phyloP scores from a whole-genome alignment of 2,888 invertebrate genomes.

The Plutella xylostella region DNA sequence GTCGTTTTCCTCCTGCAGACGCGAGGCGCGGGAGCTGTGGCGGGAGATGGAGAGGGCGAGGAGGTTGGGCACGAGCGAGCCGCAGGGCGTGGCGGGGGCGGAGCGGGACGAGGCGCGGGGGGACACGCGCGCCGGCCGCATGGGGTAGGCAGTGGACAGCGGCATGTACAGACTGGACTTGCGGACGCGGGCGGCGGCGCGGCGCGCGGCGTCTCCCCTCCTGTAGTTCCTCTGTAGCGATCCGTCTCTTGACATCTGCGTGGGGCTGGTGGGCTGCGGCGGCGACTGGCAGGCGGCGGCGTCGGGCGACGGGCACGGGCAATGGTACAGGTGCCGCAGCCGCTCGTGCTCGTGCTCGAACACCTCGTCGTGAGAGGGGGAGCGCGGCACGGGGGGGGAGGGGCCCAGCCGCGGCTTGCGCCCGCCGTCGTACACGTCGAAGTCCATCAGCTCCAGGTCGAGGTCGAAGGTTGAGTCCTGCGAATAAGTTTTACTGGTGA shows the following conservation, averaged over 20 bases:
- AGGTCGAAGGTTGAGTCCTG: constrained; percentile 49
- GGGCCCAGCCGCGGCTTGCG: constrained; percentile 48
- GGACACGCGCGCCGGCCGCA: constrained; percentile 41
- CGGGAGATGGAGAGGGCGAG: constrained; percentile 72
- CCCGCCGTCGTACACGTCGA: constrained; percentile 48
- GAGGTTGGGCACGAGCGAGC: constrained; percentile 74
- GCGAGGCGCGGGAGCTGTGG: constrained; percentile 60
- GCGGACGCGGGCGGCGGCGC: constrained; percentile 44
- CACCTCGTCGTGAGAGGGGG: constrained; percentile 30
- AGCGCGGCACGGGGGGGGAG: constrained; percentile 42
- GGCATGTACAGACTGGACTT: constrained; percentile 80
- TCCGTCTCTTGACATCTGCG: constrained; percentile 78
- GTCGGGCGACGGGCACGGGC: constrained; percentile 35
- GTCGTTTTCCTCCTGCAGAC: constrained; percentile 70
- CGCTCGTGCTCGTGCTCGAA: constrained; percentile 44
- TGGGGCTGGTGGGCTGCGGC: constrained; percentile 86
- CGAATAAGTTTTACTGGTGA: no score
- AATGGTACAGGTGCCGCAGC: constrained; percentile 35
- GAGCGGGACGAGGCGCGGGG: constrained; percentile 75
- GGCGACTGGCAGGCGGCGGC: constrained; percentile 70
- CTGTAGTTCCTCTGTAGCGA: constrained; percentile 73
- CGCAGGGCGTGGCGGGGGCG: constrained; percentile 84
- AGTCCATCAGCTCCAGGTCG: constrained; percentile 51
- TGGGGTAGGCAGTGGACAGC: constrained; percentile 50
- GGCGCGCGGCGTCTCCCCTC: constrained; percentile 42